These are phyloP conservation scores for Orussus abietinus DNA, from an alignment of 1,140 invertebrate species.

Conservation along the genomic window DNA sequence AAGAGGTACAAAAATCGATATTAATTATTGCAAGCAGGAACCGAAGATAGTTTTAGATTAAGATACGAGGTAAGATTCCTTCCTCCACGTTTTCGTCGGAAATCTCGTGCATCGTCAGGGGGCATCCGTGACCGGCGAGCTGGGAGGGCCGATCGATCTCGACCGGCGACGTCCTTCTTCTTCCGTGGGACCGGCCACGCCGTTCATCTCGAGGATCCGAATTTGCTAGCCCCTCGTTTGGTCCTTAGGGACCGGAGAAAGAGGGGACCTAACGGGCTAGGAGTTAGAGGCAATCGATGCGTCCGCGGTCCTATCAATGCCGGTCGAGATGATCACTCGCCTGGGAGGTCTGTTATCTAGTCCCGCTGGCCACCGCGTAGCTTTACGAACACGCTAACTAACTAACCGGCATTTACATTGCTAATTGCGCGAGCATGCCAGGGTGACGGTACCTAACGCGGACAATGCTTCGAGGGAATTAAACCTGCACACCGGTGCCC, in stretches of 20 bases:
- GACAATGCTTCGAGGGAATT: constrained; percentile 44
- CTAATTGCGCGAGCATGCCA: constrained; percentile 48
- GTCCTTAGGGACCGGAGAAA: constrained; percentile 19
- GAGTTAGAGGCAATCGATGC: constrained; percentile 27
- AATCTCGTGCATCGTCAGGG: too few species aligned
- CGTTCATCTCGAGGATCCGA: too few species aligned
- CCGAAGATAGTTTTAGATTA: too few species aligned
- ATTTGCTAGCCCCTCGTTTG: too few species aligned
- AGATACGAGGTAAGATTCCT: too few species aligned
- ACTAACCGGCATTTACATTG: constrained; percentile 54
- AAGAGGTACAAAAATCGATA: too few species aligned
- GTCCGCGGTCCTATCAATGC: constrained; percentile 33
- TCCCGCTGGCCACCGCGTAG: constrained; percentile 30
- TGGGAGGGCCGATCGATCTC: too few species aligned
- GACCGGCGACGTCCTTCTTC: too few species aligned
- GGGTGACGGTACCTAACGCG: constrained; percentile 46
- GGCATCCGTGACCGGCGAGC: too few species aligned
- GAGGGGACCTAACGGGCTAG: not conserved
- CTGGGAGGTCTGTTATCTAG: constrained; percentile 49
- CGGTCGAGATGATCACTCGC: constrained; percentile 44
- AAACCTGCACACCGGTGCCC: constrained; percentile 20
- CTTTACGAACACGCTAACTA: constrained; percentile 44
- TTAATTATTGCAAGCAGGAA: too few species aligned
- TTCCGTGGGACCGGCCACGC: too few species aligned
- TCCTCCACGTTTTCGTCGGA: too few species aligned